Conservation (phyloP, 2,797 vertebrate genomes). For the Chaunax sp. region DNA sequence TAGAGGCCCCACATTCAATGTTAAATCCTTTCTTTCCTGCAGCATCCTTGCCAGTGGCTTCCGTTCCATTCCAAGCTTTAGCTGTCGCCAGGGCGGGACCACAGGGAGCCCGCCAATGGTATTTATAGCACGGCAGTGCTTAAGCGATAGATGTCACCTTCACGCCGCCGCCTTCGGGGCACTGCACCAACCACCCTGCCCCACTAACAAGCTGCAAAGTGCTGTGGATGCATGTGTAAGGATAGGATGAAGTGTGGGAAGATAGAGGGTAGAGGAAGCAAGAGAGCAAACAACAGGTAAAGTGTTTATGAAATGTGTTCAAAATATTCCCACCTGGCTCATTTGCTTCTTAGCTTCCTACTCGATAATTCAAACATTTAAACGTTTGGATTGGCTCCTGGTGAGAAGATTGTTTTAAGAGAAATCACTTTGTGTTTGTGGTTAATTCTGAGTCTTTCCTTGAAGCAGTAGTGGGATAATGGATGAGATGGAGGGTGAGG, state of each 20-base stretch:
- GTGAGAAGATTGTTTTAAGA: slow-evolving; percentile 48
- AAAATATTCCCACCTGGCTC: slow-evolving; percentile 37
- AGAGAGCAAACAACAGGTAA: slow-evolving; percentile 46
- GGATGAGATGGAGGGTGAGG: slow-evolving; percentile 33
- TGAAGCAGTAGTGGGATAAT: slow-evolving; percentile 33
- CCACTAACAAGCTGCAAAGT: slow-evolving; percentile 84
- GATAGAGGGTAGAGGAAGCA: slow-evolving; percentile 24
- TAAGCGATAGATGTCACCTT: slow-evolving; percentile 89
- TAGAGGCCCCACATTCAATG: slow-evolving; percentile 41
- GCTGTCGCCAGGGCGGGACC: slow-evolving; percentile 78
- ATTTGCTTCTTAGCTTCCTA: slow-evolving; percentile 25
- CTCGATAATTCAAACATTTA: slow-evolving; percentile 70
- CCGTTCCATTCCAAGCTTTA: slow-evolving; percentile 70
- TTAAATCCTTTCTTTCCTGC: slow-evolving; percentile 70
- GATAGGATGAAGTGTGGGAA: slow-evolving; percentile 26
- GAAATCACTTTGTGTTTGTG: slow-evolving; percentile 32
- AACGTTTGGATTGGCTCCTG: slow-evolving; percentile 35
- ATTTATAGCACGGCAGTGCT: slow-evolving; percentile 79
- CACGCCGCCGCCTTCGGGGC: slow-evolving; percentile 75
- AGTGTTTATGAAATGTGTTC: slow-evolving; percentile 46
- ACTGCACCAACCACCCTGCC: slow-evolving; percentile 71
- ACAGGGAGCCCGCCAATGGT: slow-evolving; percentile 74
- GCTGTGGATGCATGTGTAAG: slow-evolving; percentile 62
- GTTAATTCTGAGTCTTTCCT: slow-evolving; percentile 26
- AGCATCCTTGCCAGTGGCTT: slow-evolving; percentile 77